phyloP scores from a whole-genome alignment of 2,113 vertebrate genomes.

The Regulus satrapa region DNA sequence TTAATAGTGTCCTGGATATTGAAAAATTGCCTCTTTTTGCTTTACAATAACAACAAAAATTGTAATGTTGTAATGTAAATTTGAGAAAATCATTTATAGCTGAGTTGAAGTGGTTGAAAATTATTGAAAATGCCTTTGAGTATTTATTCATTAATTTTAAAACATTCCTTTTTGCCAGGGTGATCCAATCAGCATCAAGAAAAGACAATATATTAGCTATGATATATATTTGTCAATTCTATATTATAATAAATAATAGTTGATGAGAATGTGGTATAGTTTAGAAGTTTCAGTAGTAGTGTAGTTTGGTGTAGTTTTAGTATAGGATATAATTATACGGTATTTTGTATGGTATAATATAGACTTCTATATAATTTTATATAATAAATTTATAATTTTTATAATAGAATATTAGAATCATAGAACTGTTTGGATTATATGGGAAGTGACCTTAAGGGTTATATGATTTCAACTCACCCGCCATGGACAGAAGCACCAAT shows the following conservation, averaged over 20 bases:
- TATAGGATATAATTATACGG: not conserved
- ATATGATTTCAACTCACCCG: not conserved
- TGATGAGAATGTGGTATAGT: conserved; percentile 25
- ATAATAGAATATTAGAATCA: not conserved
- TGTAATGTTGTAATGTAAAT: no score
- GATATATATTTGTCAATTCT: no score
- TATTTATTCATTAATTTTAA: conserved; percentile 2
- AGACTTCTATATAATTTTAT: conserved; percentile 34
- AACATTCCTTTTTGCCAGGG: not conserved
- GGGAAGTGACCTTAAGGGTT: not conserved
- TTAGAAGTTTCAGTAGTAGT: no score
- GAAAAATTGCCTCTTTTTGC: not conserved
- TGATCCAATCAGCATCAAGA: conserved; percentile 2
- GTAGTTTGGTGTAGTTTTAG: not conserved
- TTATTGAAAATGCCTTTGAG: not conserved
- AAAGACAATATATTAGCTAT: conserved; percentile 10
- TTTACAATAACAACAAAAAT: not conserved
- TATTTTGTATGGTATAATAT: not conserved
- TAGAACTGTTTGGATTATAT: not conserved
- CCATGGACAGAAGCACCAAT: not conserved
- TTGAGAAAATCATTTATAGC: no score
- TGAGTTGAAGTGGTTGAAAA: not conserved
- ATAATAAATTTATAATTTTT: no score
- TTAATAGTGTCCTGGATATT: not conserved
- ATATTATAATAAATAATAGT: conserved; percentile 8